Conservation (phyloP, 2,888 invertebrate species). For the Mesorhabditis belari region DNA sequence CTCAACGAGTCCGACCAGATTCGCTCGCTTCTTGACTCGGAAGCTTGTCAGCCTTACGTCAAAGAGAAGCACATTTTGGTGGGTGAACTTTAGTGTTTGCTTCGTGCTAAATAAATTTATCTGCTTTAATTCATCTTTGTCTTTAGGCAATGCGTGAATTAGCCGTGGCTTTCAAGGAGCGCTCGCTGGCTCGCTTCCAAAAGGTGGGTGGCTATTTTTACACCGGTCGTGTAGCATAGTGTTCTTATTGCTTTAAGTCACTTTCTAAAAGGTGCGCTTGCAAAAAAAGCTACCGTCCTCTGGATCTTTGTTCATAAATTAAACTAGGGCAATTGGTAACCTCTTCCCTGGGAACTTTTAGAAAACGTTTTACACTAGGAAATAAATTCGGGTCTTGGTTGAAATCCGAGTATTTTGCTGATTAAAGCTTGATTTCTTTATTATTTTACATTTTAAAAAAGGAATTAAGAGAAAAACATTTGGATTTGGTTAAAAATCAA, state of each 20-base stretch:
- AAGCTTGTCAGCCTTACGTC: slow-evolving; percentile 86
- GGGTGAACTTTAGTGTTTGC: too few species aligned
- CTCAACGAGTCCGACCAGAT: slow-evolving; percentile 48
- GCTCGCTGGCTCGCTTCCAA: slow-evolving; percentile 94
- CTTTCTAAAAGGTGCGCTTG: too few species aligned
- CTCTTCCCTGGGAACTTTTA: neutral
- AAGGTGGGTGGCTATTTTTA: too few species aligned
- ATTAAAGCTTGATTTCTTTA: neutral
- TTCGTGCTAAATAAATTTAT: too few species aligned
- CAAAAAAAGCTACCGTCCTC: slow-evolving; percentile 36
- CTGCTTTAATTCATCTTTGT: slow-evolving; percentile 58
- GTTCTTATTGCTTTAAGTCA: too few species aligned
- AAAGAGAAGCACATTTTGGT: slow-evolving; percentile 71
- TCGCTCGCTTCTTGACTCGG: slow-evolving; percentile 59
- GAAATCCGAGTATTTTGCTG: too few species aligned
- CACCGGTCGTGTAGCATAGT: too few species aligned
- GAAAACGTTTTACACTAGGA: neutral
- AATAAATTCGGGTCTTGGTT: neutral
- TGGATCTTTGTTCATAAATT: too few species aligned
- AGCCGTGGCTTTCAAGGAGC: slow-evolving; percentile 87
- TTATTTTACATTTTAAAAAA: neutral
- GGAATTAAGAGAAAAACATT: neutral
- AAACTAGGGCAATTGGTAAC: too few species aligned
- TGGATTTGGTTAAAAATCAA: slow-evolving; percentile 1
- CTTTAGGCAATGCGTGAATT: slow-evolving; percentile 97